Base-by-base conservation (phyloP, 2,797 vertebrate genomes). In the Linurgus olivaceus region DNA sequence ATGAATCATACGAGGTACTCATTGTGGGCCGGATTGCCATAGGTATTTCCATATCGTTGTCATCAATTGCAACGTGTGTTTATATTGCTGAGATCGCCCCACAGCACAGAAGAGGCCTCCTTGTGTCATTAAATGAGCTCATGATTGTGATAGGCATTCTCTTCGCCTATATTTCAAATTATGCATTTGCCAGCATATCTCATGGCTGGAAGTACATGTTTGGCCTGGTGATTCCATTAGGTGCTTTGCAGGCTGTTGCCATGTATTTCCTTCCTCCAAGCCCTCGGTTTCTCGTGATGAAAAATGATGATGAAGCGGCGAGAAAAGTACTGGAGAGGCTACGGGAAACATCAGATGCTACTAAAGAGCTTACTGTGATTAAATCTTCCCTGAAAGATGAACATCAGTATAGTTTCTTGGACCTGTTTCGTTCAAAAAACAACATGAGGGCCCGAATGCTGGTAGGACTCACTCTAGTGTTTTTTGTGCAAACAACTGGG, bases 61-160 rank as follows among this genome's bases (percentile, higher is more conserved):
- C 99, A 2, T 99, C 99, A 12, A 99, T 98, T 2, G 99, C 98
- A 7, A 99, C 99, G 0, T 99, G 99, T 80, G 98, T 99, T 38
- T 99, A 99, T 83, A 98, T 99, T 0, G 99, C 99, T 0, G 99
- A 99, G 97, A 99, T 99, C 25, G 99, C 99, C 0, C 99, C 99
- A 0, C 98, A 98, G 55, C 97, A 99, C 88, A 98, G 98, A 97
- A 98, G 99, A 95, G 99, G 99, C 31, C 97, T 99, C 78, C 98
- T 99, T 1, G 99, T 99, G 44, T 99, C 99, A 0, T 91, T 99
- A 77, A 99, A 99, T 23, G 99, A 99, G 96, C 97, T 99, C 73
- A 99, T 99, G 99, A 97, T 99, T 88, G 99, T 99, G 26, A 95
- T 97, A 3, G 99, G 99, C 28, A 98, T 99, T n/a, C 98, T 99